phyloP scores from a whole-genome alignment of 2,113 vertebrate genomes.

The Archocentrus centrarchus region DNA sequence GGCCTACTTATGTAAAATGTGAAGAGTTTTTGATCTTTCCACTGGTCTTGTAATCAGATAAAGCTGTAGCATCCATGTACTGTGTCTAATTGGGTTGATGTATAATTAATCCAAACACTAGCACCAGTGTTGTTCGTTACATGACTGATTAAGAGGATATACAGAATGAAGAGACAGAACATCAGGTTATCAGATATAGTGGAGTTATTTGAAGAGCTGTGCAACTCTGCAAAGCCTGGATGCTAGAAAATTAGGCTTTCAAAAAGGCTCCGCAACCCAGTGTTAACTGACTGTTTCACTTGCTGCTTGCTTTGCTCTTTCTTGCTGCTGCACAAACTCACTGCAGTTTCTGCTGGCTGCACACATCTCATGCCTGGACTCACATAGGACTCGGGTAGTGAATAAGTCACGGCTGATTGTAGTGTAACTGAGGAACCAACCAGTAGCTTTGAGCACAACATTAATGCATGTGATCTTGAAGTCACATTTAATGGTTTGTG shows the following conservation, averaged over 20 bases:
- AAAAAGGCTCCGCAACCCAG: constrained; percentile 9
- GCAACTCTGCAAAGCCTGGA: constrained; percentile 12
- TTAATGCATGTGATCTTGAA: constrained; percentile 54
- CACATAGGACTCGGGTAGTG: constrained; percentile 5
- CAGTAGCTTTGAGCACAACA: constrained; percentile 13
- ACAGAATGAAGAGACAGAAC: constrained; percentile 20
- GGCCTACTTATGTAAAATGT: constrained; percentile 36
- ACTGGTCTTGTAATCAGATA: constrained; percentile 59
- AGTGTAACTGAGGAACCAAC: neutral
- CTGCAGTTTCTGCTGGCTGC: constrained; percentile 39
- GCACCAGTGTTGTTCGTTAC: constrained; percentile 54
- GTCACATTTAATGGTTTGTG: constrained; percentile 44
- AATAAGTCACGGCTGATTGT: constrained; percentile 13
- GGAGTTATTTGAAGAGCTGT: constrained; percentile 27
- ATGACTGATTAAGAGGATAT: constrained; percentile 58
- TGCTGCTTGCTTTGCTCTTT: constrained; percentile 48
- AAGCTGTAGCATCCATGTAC: constrained; percentile 43
- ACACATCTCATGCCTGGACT: constrained; percentile 44
- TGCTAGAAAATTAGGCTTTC: constrained; percentile 13
- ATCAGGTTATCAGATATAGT: constrained; percentile 43
- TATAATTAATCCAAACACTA: constrained; percentile 67
- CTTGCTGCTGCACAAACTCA: constrained; percentile 12
- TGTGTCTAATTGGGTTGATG: constrained; percentile 70
- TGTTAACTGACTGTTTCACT: constrained; percentile 32
- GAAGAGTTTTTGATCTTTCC: constrained; percentile 50